Base-by-base conservation (phyloP, 2,888 invertebrate genomes). In the Brenthis ino region DNA sequence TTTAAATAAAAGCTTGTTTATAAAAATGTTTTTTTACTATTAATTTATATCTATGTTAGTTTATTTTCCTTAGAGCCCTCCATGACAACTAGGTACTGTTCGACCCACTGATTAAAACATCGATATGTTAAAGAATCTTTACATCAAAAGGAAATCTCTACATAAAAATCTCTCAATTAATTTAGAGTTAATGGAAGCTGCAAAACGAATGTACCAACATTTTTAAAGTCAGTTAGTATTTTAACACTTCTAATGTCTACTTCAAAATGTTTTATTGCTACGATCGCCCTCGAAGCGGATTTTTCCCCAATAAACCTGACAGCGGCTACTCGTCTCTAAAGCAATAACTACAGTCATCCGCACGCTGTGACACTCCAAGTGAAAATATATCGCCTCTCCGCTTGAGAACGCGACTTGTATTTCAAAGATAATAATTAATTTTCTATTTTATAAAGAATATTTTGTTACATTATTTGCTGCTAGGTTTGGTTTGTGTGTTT, bases 281-380 rank as follows among this genome's bases (percentile, higher is more conserved):
- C 56, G 60, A 60, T 60, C 60, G 57, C 48, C 61, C 65, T 43
- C 50, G 67, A 63, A 69, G 43, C 65, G 61, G 65, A 61, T 61
- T 65, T 70, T 68, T 68, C 66, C 76, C 81, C 81, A 86, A 85
- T 86, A 87, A 87, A 87, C 81, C 79, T 75, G 76, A 80, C 77
- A 79, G 76, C 73, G 79, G 71, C 73, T 83, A 81, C 83, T 84
- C 77, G 79, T 77, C 78, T 82, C 80, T 82, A 85, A 85, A 80
- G 88, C 82, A 83, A 85, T 87, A 89, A 89, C 85, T 88, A 79
- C 83, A 85, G 91, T 91, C 91, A 86, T 72, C 77, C 74, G 75
- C 91, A 91, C 81, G 83, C 88, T 86, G 87, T 84, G 82, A 78
- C 85, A 82, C 83, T 79, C 75, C 69, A 81, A 81, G 83, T 79